A percentile compares a stretch with the other conserved stretches of the same genome.
Evolutionary conservation across 2,797 vertebrate species (phyloP).

Genomic region (Sciurus vulgaris): DNA sequence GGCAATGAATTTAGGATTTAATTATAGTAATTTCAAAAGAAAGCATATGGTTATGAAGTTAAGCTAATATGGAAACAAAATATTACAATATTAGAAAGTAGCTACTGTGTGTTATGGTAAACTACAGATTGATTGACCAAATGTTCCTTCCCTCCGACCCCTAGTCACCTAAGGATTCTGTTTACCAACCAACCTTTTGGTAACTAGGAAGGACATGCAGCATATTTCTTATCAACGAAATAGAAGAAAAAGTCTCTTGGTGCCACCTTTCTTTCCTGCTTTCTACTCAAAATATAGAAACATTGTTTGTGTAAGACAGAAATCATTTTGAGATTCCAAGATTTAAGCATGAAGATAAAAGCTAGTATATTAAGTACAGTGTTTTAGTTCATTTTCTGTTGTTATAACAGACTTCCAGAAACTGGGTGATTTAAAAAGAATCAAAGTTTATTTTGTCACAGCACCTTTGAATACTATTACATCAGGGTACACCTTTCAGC

Average conservation of each 20-base stretch:
- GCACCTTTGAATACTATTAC: no score
- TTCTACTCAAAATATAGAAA: not conserved
- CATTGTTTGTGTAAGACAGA: accelerated
- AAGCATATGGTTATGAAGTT: not conserved
- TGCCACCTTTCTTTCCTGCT: not conserved
- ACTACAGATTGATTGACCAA: not conserved
- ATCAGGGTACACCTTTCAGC: no score
- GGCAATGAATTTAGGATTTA: not conserved
- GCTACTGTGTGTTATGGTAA: not conserved
- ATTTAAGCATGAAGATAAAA: not conserved
- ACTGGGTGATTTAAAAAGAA: no score
- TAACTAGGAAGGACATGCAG: not conserved
- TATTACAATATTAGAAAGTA: not conserved
- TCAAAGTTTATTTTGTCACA: no score
- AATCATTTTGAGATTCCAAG: not conserved
- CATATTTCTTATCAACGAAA: not conserved
- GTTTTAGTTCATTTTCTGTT: no score
- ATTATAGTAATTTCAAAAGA: conserved; percentile 4
- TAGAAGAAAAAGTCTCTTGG: not conserved
- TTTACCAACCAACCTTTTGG: not conserved
- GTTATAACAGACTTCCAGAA: no score
- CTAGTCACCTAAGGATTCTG: no score
- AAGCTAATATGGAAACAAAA: not conserved
- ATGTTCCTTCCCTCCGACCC: not conserved
- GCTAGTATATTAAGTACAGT: no score